Evolutionary conservation across 2,797 vertebrate genomes (phyloP).

Genomic region (Poeciliopsis gracilis): DNA sequence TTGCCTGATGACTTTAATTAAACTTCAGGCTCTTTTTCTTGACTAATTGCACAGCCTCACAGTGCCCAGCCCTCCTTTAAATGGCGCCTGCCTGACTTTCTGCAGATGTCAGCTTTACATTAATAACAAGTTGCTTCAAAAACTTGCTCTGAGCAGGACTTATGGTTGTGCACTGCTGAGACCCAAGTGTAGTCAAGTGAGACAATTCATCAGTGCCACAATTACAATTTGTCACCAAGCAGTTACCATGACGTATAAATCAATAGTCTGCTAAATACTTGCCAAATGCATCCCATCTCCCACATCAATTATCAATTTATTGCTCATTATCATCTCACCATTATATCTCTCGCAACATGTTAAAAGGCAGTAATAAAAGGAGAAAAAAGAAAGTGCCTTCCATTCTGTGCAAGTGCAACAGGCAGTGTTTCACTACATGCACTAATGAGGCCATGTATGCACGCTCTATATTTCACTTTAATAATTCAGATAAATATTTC

Average conservation of each 20-base stretch:
- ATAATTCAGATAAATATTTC: slow-evolving; percentile 46
- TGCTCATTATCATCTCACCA: slow-evolving; percentile 52
- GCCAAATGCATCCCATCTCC: slow-evolving; percentile 54
- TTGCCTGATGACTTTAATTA: slow-evolving; percentile 84
- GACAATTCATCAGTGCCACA: slow-evolving; percentile 49
- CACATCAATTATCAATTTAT: slow-evolving; percentile 64
- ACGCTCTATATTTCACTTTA: slow-evolving; percentile 32
- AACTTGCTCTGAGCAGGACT: slow-evolving; percentile 56
- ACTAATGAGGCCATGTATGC: slow-evolving; percentile 17
- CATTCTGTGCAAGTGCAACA: slow-evolving; percentile 8
- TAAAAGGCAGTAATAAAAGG: slow-evolving; percentile 27
- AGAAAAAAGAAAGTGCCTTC: slow-evolving; percentile 23
- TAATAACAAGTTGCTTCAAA: slow-evolving; percentile 59
- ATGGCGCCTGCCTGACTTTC: slow-evolving; percentile 54
- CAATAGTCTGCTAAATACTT: slow-evolving; percentile 56
- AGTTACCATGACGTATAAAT: slow-evolving; percentile 55
- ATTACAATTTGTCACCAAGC: slow-evolving; percentile 53
- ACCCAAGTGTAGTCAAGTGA: slow-evolving; percentile 35
- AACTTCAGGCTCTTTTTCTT: slow-evolving; percentile 76
- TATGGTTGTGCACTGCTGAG: slow-evolving; percentile 31
- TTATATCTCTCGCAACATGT: slow-evolving; percentile 41
- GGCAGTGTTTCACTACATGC: slow-evolving; percentile 12
- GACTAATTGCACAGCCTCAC: slow-evolving; percentile 67
- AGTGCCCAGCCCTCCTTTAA: slow-evolving; percentile 57
- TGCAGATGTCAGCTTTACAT: slow-evolving; percentile 69